phyloP scores from a whole-genome alignment of 2,113 vertebrate species.

The Emydura subglobosa region DNA sequence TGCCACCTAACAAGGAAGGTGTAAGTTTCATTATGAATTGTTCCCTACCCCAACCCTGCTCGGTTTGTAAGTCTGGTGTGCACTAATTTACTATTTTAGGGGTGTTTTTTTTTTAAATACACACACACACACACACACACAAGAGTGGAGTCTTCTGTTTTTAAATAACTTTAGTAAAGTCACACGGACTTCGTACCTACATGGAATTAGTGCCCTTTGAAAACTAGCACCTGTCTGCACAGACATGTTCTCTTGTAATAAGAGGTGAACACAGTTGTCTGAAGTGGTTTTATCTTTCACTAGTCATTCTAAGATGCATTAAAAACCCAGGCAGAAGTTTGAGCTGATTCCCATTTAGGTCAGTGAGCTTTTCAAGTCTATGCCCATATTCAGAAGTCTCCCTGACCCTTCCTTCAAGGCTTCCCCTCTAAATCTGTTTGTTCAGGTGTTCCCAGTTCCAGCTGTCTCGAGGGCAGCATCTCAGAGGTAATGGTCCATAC shows the following conservation, averaged over 20 bases:
- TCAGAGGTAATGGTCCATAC: conserved; percentile 69
- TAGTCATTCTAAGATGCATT: no score
- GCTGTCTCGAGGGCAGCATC: neutral
- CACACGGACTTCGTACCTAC: neutral
- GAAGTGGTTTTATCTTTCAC: neutral
- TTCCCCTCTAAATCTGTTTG: neutral
- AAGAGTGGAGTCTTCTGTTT: neutral
- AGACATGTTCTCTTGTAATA: neutral
- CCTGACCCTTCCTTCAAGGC: neutral
- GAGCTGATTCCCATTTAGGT: neutral
- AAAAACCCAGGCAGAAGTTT: no score
- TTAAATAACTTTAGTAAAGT: neutral
- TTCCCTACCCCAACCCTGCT: neutral
- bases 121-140: no score
- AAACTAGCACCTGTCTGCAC: neutral
- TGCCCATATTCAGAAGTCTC: neutral
- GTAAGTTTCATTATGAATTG: neutral
- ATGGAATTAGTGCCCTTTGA: neutral
- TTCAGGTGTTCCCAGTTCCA: no score
- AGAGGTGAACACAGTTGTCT: neutral
- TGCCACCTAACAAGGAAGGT: neutral
- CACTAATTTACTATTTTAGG: neutral
- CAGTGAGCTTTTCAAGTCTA: neutral
- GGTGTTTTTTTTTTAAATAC: neutral
- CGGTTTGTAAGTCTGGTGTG: neutral